Conservation (phyloP, 2,797 vertebrate genomes). For the Hybognathus amarus region DNA sequence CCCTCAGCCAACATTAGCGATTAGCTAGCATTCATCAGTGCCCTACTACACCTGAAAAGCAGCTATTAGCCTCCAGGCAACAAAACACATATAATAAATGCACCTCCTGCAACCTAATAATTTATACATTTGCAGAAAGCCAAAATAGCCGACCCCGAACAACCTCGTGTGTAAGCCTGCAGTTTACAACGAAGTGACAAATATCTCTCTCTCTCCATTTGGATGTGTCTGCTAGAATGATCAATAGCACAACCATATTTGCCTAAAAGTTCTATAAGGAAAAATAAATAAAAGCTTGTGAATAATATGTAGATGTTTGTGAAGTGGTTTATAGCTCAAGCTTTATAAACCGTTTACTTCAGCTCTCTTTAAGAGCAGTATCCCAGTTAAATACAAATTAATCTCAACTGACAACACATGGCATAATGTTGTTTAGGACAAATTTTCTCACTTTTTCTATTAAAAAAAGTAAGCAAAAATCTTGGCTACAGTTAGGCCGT, state of each 20-base stretch:
- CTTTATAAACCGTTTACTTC: conserved; percentile 7
- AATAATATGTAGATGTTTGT: background rate
- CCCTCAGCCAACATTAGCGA: conserved; percentile 65
- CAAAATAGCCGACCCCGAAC: conserved; percentile 55
- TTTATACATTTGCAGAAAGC: conserved; percentile 64
- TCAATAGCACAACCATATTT: conserved; percentile 23
- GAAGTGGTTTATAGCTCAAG: conserved; percentile 16
- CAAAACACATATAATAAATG: conserved; percentile 62
- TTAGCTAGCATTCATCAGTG: conserved; percentile 66
- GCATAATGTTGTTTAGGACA: background rate
- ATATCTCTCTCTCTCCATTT: conserved; percentile 48
- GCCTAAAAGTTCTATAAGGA: conserved; percentile 16
- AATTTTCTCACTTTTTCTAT: background rate
- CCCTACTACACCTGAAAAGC: conserved; percentile 56
- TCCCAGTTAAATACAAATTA: background rate
- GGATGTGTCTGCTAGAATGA: conserved; percentile 41
- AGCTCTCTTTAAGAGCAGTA: background rate
- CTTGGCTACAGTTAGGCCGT: no score
- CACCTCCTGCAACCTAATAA: conserved; percentile 57
- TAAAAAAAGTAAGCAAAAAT: background rate
- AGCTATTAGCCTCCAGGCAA: conserved; percentile 57
- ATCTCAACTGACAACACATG: no score
- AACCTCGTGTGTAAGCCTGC: conserved; percentile 51
- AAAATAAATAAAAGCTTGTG: background rate
- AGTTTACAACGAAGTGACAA: conserved; percentile 55